Percentiles rank a stretch among this genome's conserved stretches.
phyloP scores from a whole-genome alignment of 2,888 invertebrate species.

The Volucella inanis region DNA sequence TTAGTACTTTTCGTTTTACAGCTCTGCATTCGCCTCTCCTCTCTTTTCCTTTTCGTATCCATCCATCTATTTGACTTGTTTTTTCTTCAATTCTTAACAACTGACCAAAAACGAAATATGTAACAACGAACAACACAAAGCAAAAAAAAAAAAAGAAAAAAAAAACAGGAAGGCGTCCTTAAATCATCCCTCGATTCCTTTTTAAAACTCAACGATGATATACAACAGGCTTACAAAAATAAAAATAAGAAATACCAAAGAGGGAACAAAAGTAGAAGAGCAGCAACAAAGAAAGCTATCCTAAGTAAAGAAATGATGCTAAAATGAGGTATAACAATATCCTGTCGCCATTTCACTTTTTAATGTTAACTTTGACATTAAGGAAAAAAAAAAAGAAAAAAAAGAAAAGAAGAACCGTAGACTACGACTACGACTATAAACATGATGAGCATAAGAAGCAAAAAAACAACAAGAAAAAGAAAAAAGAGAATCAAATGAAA shows the following conservation, averaged over 20 bases:
- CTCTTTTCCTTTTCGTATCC: neutral
- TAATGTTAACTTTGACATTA: slow-evolving; percentile 67
- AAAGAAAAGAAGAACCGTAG: neutral
- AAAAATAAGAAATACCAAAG: neutral
- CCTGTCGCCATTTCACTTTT: slow-evolving; percentile 71
- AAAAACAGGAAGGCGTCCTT: slow-evolving; percentile 17
- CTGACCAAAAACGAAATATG: slow-evolving; percentile 54
- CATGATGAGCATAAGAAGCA: slow-evolving; percentile 14
- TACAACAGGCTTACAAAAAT: slow-evolving; percentile 22
- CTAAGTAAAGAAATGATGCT: slow-evolving; percentile 52
- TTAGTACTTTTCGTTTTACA: neutral
- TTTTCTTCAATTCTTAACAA: slow-evolving; percentile 20
- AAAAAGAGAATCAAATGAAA: neutral
- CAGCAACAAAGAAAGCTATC: slow-evolving; percentile 13
- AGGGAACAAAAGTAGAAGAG: too few species aligned
- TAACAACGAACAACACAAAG: slow-evolving; percentile 17
- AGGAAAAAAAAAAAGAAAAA: slow-evolving; percentile 41
- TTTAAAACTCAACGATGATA: slow-evolving; percentile 44
- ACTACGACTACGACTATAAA: slow-evolving; percentile 2
- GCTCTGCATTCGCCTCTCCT: neutral
- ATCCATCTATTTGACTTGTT: neutral
- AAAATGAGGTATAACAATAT: slow-evolving; percentile 68
- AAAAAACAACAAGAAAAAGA: neutral
- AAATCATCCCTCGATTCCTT: slow-evolving; percentile 31
- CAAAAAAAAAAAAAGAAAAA: slow-evolving; percentile 23